Evolutionary conservation across 2,113 vertebrate species (phyloP).

Genomic region (Vidua macroura): DNA sequence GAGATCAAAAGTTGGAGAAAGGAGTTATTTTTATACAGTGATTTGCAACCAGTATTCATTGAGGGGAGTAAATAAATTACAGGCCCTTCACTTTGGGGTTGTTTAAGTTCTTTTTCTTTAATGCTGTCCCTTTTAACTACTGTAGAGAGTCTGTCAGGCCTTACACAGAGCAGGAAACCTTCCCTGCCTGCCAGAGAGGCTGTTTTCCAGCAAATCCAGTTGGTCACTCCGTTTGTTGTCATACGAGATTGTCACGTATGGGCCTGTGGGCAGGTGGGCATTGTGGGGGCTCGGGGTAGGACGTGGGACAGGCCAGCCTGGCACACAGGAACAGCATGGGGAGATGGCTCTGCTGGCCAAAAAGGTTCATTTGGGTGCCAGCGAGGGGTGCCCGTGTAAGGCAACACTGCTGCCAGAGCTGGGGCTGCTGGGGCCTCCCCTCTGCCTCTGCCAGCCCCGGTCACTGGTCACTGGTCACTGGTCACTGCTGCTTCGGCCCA

Average conservation of each 20-base stretch:
- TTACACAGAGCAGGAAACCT: background rate
- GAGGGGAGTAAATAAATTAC: constrained; percentile 69
- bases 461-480: accelerated
- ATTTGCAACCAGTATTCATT: constrained; percentile 71
- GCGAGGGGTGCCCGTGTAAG: accelerated
- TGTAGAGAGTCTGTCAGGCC: constrained; percentile 27
- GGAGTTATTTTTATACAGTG: constrained; percentile 73
- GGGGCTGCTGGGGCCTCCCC: background rate
- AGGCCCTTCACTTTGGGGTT: constrained; percentile 49
- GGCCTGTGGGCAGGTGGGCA: accelerated
- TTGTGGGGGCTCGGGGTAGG: accelerated
- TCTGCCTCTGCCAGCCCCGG: accelerated
- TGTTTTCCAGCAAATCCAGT: background rate
- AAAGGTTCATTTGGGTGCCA: background rate
- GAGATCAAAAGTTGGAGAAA: constrained; percentile 74
- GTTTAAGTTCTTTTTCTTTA: constrained; percentile 57
- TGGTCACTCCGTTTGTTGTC: background rate
- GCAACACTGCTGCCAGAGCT: accelerated
- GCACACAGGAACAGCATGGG: accelerated
- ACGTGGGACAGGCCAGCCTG: accelerated
- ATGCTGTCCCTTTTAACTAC: constrained; percentile 39
- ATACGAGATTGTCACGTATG: accelerated
- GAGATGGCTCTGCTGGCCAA: background rate
- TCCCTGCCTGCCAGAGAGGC: background rate
- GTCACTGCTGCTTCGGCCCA: background rate